Evolutionary conservation across 2,888 invertebrate genomes (phyloP), one percentile per base, ranked within the genome.

Genomic region (Darwinula stevensoni): DNA sequence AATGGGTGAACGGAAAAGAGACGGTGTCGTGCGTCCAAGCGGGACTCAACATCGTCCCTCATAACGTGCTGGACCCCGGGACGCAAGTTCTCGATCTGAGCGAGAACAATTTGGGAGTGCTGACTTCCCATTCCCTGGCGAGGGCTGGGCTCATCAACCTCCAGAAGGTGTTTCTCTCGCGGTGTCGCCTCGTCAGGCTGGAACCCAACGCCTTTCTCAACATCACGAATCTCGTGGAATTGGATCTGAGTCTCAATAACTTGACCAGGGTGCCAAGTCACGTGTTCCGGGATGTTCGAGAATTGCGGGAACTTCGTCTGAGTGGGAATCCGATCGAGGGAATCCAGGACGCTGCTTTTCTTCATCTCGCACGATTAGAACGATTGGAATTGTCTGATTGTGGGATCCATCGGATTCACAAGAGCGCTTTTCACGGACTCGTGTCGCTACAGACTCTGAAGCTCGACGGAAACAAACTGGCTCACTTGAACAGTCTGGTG

Each of bases 1-100:
- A 76, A 50, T 82, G 82, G 82, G 80, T 78, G 52, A 70, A 71
- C 47, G 82, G 82, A 30, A 84, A 84, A 47, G 70, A 78, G 47
- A 73, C 74, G 40, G 78, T 76, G 31, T 78, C 80, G 50, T 84
- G 84, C 52, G 63, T 68, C 31, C 67, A 70, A 37, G 69, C 70
- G 46, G 67, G 65, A 33, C 56, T 82, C 33, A 62, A 67, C 39
- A 59, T 63, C 9, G 65, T 82, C 35, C 82, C 82, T 2, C 64
- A 64, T 41, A 66, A 69, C 32, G 65, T 82, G 43, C 65, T 82
- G 43, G 71, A 76, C 47, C 61, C 67, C 16, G 72, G 70, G 44
- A 80, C 80, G 1, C 78, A 80, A 57, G 80, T 82, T 22, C 57
- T 82, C 34, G 75, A 80, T 49, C 65, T 82, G 45, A 63, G 70